Conservation (phyloP, 2,888 invertebrate genomes). For the Tortrix viridana region DNA sequence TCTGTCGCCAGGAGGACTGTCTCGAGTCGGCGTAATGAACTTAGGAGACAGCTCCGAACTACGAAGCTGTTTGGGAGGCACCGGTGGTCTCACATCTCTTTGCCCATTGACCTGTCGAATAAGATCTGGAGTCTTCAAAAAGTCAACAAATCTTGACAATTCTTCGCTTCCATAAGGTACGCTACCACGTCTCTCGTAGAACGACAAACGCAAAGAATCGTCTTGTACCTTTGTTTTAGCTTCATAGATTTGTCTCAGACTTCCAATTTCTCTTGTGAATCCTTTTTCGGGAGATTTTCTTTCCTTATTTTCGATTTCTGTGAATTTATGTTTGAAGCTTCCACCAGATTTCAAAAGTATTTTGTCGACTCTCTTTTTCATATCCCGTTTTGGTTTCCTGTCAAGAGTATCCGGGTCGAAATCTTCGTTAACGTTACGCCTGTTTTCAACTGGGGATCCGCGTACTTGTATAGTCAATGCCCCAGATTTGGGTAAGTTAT, state of each 20-base stretch:
- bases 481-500: constrained; percentile 86
- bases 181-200: constrained; percentile 70
- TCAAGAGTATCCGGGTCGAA: constrained; percentile 95
- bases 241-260: constrained; percentile 91
- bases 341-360: constrained; percentile 87
- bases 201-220: constrained; percentile 52
- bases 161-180: constrained; percentile 66
- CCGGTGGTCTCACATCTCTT: constrained; percentile 70
- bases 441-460: constrained; percentile 88
- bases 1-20: constrained; percentile 67
- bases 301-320: constrained; percentile 57
- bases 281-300: constrained; percentile 62
- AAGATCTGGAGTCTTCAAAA: constrained; percentile 65
- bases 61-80: constrained; percentile 71
- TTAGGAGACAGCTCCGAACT: constrained; percentile 60
- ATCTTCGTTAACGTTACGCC: constrained; percentile 87
- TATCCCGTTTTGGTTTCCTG: constrained; percentile 85
- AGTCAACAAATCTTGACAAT: constrained; percentile 60
- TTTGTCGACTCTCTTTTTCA: constrained; percentile 75
- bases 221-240: constrained; percentile 83
- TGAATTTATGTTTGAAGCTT: constrained; percentile 87
- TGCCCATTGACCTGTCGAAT: constrained; percentile 62
- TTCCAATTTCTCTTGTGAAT: constrained; percentile 86
- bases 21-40: constrained; percentile 54
- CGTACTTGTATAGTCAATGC: constrained; percentile 92